Evolutionary conservation across 1,140 invertebrate genomes (phyloP).

Genomic region (Lamellibrachia luymesi): DNA sequence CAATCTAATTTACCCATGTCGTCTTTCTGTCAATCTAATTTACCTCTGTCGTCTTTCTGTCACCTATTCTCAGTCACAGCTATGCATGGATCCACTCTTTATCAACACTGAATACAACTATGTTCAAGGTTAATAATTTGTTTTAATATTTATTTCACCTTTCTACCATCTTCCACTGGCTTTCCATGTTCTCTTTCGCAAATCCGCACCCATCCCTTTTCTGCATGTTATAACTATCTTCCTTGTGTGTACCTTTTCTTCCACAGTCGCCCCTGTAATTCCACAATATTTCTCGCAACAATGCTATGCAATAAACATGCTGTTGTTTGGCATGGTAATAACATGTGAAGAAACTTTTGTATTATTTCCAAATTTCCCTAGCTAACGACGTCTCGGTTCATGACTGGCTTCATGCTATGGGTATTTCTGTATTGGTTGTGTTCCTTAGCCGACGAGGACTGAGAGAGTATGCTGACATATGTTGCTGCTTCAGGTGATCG

Average conservation of each 20-base stretch:
- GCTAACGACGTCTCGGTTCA: no score
- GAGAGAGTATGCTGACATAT: neutral
- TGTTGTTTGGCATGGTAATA: neutral
- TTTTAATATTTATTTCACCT: neutral
- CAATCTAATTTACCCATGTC: no score
- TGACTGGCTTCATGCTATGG: no score
- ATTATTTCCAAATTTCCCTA: no score
- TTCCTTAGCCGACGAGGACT: no score
- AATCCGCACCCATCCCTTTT: neutral
- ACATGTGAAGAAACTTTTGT: no score
- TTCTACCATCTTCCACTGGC: neutral
- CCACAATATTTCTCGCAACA: neutral
- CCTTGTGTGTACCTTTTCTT: neutral
- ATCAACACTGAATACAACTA: no score
- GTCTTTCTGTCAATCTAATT: no score
- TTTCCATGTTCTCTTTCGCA: neutral
- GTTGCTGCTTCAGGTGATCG: slow-evolving; percentile 31
- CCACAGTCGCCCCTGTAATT: neutral
- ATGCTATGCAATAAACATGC: neutral
- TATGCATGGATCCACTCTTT: no score
- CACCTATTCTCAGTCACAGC: no score
- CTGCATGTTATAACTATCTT: neutral
- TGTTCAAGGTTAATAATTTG: neutral
- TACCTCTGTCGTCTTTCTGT: no score
- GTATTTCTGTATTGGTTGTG: no score